Percentiles rank a stretch among this genome's conserved stretches.
Evolutionary conservation across 2,888 invertebrate genomes (phyloP).

Genomic region (Agrilus cyanescens): DNA sequence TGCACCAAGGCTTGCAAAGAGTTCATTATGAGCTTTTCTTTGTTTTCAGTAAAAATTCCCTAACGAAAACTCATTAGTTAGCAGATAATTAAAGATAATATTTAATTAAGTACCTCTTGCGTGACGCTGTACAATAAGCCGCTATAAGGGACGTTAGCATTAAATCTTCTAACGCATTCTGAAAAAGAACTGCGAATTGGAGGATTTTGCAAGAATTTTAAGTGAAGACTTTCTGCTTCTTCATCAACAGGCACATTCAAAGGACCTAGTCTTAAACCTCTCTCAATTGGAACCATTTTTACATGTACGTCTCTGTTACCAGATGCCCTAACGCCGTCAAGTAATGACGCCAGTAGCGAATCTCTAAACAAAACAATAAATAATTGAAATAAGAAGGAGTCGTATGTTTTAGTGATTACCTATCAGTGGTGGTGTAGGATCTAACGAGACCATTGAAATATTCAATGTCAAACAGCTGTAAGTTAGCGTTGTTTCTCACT

Average conservation of each 20-base stretch:
- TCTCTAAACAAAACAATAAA: constrained; percentile 50
- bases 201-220: constrained; percentile 62
- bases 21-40: constrained; percentile 88
- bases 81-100: neutral
- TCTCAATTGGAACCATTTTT: constrained; percentile 69
- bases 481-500: constrained; percentile 78
- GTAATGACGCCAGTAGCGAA: constrained; percentile 82
- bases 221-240: constrained; percentile 86
- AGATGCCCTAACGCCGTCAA: constrained; percentile 94
- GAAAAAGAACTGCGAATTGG: constrained; percentile 53
- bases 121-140: constrained; percentile 92
- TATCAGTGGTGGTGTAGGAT: constrained; percentile 83
- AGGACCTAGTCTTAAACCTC: constrained; percentile 83
- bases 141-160: constrained; percentile 95
- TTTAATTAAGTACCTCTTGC: constrained; percentile 68
- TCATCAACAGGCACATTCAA: constrained; percentile 86
- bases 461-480: constrained; percentile 88
- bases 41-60: constrained; percentile 96
- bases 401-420: constrained; percentile 38
- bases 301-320: constrained; percentile 96
- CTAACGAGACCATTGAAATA: constrained; percentile 85
- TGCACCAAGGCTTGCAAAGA: constrained; percentile 77
- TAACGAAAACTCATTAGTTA: constrained; percentile 35
- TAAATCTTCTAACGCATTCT: constrained; percentile 87
- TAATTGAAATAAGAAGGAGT: neutral